Evolutionary conservation across 2,113 vertebrate genomes (phyloP), one percentile per base, ranked within the genome.

Genomic region (Puntigrus tetrazona): DNA sequence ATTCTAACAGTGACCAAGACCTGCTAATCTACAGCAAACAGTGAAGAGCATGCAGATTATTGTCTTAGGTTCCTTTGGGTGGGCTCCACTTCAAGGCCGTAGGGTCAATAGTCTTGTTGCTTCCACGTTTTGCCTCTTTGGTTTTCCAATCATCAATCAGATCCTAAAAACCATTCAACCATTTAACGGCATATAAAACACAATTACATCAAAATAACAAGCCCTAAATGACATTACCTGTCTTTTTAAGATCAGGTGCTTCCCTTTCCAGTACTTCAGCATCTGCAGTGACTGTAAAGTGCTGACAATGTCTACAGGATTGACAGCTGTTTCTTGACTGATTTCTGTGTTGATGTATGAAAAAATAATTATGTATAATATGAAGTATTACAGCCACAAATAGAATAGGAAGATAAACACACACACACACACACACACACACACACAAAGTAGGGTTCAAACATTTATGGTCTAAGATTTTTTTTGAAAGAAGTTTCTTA

Each of bases 211-310:
- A n/a, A 70, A 36, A 67, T 67, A 67, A 67, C 18, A 67, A 67
- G 18, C 7, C 7, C 43, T 75, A 27, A 75, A 75, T n/a, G 43
- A 29, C 31, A 18, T 72, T 89, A 94, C 98, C 96, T 99, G 98
- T 96, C 97, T 96, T 88, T 99, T 99, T 80, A 99, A 92, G 85
- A 99, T 97, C 81, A 99, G 89, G 88, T 99, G 97, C 55, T 99
- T 99, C 67, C 98, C 98, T 88, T 99, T 99, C 98, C 98, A 99
- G 90, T 99, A 99, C 83, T 99, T 99, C 72, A 99, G 96, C 97
- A 99, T 99, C 92, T 99, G 98, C 87, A 99, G 97, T 0, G 97
- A 97, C 92, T 99, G 98, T 92, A 99, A 92, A 0, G 97, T 99
- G 93, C 97, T 99, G 72, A 99, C 97, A 0, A 99, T 99, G 91